Evolutionary conservation across 2,113 vertebrate genomes (phyloP), one percentile per base, ranked within the genome.

Genomic region (Ahaetulla prasina): DNA sequence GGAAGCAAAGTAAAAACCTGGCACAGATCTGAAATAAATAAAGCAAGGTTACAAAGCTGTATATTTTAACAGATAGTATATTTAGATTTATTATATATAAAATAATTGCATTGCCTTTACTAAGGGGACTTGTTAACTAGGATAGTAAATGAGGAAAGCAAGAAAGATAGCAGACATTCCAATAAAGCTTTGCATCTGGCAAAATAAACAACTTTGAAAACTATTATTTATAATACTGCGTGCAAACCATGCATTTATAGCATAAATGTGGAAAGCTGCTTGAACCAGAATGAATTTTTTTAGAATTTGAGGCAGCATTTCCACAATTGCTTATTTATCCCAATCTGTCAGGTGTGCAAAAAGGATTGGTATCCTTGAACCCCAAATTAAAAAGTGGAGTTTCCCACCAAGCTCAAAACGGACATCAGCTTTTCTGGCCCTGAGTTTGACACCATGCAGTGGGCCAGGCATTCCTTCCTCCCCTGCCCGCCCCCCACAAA

Each of bases 1-100:
- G 94, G 88, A 96, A 96, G 96, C 84, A 94, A 90, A 93, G 92
- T 95, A 97, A 96, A 97, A 97, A 93, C 94, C 91, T 96, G 94
- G 94, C 93, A 60, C 47, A 27, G 86, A 95, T 96, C 93, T 96
- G 94, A 92, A 97, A 92, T 95, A 96, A 96, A 97, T 96, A 97
- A 97, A 96, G 57, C 90, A 45, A 94, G 87, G 91, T 95, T 96
- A 95, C 92, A 91, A 91, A 87, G 25, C 89, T 25, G 1, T 45
- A 95, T 27, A 18, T 92, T 63, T 92, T 49, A 85, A 89, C 85
- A 85, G 91, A 85, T 7, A 45, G 23, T 95, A 57, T 47, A 92
- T 60, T 90, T 39, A 49, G 47, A 52, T 91, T 35, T 87, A 86
- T 49, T 60, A 3, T 85, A n/a, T 89, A 85, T 93, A 84, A 91